A percentile compares a stretch with the other conserved stretches of the same genome.
Conservation (phyloP, 1,140 invertebrate genomes). For the Panagrolaimus sp. region DNA sequence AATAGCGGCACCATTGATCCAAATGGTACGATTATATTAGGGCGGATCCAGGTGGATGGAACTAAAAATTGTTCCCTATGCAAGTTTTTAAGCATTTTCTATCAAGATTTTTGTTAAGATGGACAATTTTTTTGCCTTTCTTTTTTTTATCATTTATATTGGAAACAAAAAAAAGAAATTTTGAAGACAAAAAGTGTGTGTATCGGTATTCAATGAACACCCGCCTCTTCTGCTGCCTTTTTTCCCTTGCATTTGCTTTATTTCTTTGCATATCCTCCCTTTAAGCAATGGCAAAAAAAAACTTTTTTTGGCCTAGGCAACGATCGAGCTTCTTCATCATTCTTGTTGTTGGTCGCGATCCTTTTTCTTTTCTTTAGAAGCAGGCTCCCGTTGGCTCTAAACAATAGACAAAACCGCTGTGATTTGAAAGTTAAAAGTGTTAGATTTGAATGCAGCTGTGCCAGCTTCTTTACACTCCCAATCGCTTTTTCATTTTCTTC, state of each 20-base stretch:
- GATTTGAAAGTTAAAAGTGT: background rate
- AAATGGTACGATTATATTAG: too few relatives aligned
- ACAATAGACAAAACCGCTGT: constrained; percentile 3
- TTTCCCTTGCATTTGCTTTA: background rate
- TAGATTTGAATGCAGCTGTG: constrained; percentile 9
- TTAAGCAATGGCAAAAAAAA: constrained; percentile 1
- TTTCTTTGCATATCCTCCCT: background rate
- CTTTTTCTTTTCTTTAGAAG: too few relatives aligned
- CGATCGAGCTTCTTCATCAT: constrained; percentile 1
- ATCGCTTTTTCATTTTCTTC: too few relatives aligned
- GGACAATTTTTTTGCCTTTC: too few relatives aligned
- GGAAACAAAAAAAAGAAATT: too few relatives aligned
- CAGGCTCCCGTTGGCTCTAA: background rate
- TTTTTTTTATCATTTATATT: too few relatives aligned
- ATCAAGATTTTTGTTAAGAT: too few relatives aligned
- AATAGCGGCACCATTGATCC: too few relatives aligned
- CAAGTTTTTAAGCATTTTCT: too few relatives aligned
- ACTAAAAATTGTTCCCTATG: too few relatives aligned
- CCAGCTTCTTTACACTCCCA: constrained; percentile 15
- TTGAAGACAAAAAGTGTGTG: too few relatives aligned
- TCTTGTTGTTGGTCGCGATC: background rate
- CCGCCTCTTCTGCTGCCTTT: background rate
- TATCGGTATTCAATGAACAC: background rate
- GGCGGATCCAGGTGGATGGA: too few relatives aligned
- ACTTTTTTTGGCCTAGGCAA: background rate